Percentiles rank a stretch among this genome's conserved stretches.
phyloP scores from a whole-genome alignment of 2,113 vertebrate genomes.

The Polypterus senegalus region DNA sequence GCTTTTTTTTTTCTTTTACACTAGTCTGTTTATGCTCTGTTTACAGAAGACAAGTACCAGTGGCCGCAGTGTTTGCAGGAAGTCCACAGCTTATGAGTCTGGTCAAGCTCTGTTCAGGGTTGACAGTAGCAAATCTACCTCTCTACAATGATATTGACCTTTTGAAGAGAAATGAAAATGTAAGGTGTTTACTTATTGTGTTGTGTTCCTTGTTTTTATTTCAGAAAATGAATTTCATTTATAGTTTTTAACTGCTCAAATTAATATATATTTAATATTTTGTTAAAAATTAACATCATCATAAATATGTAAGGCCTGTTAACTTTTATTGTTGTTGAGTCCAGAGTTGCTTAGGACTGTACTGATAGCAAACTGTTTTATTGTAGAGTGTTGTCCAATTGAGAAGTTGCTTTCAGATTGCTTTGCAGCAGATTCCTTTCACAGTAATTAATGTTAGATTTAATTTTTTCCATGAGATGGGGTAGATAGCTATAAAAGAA shows the following conservation, averaged over 20 bases:
- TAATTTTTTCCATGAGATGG: too few relatives aligned
- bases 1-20: too few relatives aligned
- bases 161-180: conserved; percentile 77
- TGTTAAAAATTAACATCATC: neutral
- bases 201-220: too few relatives aligned
- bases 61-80: conserved; percentile 77
- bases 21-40: conserved; percentile 10
- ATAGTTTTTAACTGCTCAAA: conserved; percentile 1
- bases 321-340: neutral
- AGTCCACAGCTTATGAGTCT: conserved; percentile 77
- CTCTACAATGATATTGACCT: conserved; percentile 74
- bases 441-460: too few relatives aligned
- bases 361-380: too few relatives aligned
- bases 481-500: too few relatives aligned
- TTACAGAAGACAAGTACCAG: conserved; percentile 68
- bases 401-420: too few relatives aligned
- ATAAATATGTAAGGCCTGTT: neutral
- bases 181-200: conserved; percentile 37
- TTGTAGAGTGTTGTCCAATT: too few relatives aligned
- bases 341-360: neutral
- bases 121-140: conserved; percentile 76
- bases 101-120: conserved; percentile 76
- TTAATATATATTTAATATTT: neutral
- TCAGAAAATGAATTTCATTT: too few relatives aligned
- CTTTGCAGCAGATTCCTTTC: too few relatives aligned